A percentile compares a stretch with the other conserved stretches of the same genome.
Evolutionary conservation across 2,888 invertebrate genomes (phyloP).

Genomic region (Drosophila gaucha): DNA sequence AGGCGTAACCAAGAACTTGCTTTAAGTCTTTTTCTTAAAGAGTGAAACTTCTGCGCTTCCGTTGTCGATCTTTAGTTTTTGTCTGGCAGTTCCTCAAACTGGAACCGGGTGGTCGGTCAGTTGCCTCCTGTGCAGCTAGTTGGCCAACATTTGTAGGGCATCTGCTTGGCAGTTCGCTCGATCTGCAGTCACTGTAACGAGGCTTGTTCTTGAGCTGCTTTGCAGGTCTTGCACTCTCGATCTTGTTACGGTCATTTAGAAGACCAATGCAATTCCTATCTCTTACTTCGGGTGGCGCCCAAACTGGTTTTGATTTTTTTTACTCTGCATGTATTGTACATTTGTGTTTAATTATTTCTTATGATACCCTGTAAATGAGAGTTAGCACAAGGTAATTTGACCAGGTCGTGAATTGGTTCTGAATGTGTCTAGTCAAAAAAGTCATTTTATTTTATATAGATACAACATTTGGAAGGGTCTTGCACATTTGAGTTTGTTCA

Average conservation of each 20-base stretch:
- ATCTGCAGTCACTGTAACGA: conserved; percentile 50
- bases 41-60: conserved; percentile 62
- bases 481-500: too few species aligned
- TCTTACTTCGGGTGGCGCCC: conserved; percentile 8
- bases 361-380: conserved; percentile 7
- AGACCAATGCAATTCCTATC: background rate
- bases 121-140: conserved; percentile 34
- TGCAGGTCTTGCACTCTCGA: conserved; percentile 61
- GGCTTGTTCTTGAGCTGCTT: conserved; percentile 63
- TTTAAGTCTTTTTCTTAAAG: conserved; percentile 15
- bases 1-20: conserved; percentile 55
- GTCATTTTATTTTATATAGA: too few species aligned
- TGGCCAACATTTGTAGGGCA: conserved; percentile 62
- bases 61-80: conserved; percentile 43
- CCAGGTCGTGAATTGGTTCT: too few species aligned
- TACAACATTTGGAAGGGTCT: too few species aligned
- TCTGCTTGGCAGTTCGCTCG: conserved; percentile 40
- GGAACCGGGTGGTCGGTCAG: conserved; percentile 4
- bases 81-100: background rate
- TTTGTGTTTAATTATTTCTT: conserved; percentile 59
- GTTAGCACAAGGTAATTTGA: too few species aligned
- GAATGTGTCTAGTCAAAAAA: too few species aligned
- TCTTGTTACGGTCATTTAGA: conserved; percentile 56
- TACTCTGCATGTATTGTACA: conserved; percentile 44
- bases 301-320: conserved; percentile 65